Evolutionary conservation across 2,113 vertebrate species (phyloP).

Genomic region (Syngnathus floridae): DNA sequence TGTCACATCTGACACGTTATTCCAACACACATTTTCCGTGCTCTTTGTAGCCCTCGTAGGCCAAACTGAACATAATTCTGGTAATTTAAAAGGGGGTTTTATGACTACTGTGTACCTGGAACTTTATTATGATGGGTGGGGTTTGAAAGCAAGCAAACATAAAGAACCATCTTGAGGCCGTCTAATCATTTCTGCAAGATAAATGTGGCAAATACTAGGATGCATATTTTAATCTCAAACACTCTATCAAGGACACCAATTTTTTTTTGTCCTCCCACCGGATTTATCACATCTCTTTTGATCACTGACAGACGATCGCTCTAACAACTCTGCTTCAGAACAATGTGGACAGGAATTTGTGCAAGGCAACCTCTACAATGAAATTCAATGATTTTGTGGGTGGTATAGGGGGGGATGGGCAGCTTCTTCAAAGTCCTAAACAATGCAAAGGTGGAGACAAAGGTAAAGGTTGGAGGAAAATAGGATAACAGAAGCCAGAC

Average conservation of each 20-base stretch:
- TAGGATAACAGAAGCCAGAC: slow-evolving; percentile 17
- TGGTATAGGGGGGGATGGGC: background rate
- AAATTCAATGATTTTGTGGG: slow-evolving; percentile 11
- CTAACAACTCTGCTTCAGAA: background rate
- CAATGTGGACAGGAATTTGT: background rate
- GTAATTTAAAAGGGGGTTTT: background rate
- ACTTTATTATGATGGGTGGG: slow-evolving; percentile 10
- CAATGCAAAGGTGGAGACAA: background rate
- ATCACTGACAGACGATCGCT: slow-evolving; percentile 2
- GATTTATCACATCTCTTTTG: slow-evolving; percentile 8
- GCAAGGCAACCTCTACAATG: background rate
- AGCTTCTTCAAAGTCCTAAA: slow-evolving; percentile 27
- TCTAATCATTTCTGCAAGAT: slow-evolving; percentile 10
- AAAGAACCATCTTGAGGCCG: background rate
- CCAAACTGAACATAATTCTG: background rate
- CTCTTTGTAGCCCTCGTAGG: background rate
- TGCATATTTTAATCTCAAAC: slow-evolving; percentile 1
- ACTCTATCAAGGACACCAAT: background rate
- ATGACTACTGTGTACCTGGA: background rate
- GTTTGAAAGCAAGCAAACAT: background rate
- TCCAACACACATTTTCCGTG: background rate
- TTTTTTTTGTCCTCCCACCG: background rate
- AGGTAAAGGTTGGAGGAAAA: background rate
- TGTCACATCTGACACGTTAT: background rate
- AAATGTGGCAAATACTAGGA: background rate